Evolutionary conservation across 92 coral and sea anemone species (phyloP).

Genomic region (Porites rus): DNA sequence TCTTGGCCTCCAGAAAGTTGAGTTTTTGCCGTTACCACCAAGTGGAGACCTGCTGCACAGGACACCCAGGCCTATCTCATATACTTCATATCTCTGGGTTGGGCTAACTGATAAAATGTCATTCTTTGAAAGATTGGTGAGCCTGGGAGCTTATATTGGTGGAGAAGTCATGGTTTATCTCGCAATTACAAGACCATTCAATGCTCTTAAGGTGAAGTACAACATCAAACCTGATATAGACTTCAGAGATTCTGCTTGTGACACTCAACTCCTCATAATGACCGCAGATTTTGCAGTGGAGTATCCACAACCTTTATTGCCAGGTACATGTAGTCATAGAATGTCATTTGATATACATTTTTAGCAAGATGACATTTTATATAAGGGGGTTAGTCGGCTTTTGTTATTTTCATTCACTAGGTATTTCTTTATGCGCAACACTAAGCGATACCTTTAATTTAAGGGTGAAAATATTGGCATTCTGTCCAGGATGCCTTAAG

Average conservation of each 20-base stretch:
- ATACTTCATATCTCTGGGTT: constrained; percentile 3
- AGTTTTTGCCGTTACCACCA: constrained; percentile 1
- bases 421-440: no score
- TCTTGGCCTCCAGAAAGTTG: constrained; percentile 28
- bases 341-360: no score
- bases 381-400: no score
- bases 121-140: constrained; percentile 37
- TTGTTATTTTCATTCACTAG: no score
- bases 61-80: constrained; percentile 47
- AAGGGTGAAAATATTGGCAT: no score
- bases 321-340: constrained; percentile 41
- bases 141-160: constrained; percentile 2
- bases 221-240: constrained; percentile 65
- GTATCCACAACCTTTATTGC: constrained; percentile 74
- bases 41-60: background rate
- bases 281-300: constrained; percentile 70
- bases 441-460: no score
- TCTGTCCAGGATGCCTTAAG: no score
- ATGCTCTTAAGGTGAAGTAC: constrained; percentile 55
- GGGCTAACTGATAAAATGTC: constrained; percentile 51
- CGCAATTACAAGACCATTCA: background rate
- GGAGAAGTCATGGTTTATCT: background rate
- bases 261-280: constrained; percentile 59
- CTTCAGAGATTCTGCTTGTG: constrained; percentile 25
- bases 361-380: no score